Base-by-base conservation (phyloP, 2,888 invertebrate species). In the Euplagia quadripunctaria region DNA sequence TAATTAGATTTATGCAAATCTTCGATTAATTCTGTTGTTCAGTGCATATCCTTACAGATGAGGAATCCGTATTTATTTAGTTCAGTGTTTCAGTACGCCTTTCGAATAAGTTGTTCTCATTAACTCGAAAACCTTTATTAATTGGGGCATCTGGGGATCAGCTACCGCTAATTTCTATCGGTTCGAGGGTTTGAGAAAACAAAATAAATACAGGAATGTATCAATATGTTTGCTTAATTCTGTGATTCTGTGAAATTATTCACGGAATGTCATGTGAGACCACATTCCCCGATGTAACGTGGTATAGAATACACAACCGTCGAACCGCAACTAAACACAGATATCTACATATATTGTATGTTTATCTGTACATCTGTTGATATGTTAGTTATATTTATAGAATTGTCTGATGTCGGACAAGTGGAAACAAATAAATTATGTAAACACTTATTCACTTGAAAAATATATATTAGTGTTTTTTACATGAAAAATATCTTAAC, bases 11-110 rank as follows among this genome's bases (percentile, higher is more conserved):
- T 20, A 20, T 58, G 20, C 12, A 58, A 58, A 58, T 58, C 55
- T 11, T 11, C 12, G 3, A 20, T 58, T 58, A 58, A 58, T 58
- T 58, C 20, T 12, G 1, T 58, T 58, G 58, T 20, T 58, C 20
- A 20, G 12, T 20, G 20, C 20, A 58, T 20, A 58, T 58, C 12
- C 58, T 20, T 20, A 20, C 58, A 20, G 58, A 68, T 58, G 58
- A 68, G 58, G 31, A 43, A 58, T 20, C 46, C 58, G 49, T 72
- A 70, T 72, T 77, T 74, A 79, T 82, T 79, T 64, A 71, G 42
- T 31, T 31, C 31, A 31, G 31, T 31, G 31, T 31, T 77, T 72
- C 42, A 66, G 49, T 31, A 12, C 49, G 17, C 20, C 68, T 68
- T 20, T 51, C 67, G 63, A n/a, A 71, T 63, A 72, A 69, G 64